phyloP scores from a whole-genome alignment of 2,888 invertebrate genomes.

The Tinea pellionella region DNA sequence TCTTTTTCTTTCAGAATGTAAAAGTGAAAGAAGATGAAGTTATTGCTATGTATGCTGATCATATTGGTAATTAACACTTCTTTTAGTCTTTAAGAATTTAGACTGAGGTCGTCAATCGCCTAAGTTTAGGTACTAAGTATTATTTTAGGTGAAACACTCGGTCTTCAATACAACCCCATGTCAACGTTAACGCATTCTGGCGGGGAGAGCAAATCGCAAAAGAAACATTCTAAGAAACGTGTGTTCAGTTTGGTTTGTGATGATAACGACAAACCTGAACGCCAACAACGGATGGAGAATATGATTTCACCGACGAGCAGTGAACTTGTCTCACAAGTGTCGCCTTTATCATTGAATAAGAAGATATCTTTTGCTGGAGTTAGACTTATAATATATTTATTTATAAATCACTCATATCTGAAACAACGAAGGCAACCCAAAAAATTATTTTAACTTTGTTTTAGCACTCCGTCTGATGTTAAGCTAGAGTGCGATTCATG shows the following conservation, averaged over 20 bases:
- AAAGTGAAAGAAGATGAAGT: constrained; percentile 38
- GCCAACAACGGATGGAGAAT: not conserved
- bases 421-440: no score
- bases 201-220: constrained; percentile 17
- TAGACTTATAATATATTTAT: not conserved
- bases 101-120: no score
- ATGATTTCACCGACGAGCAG: not conserved
- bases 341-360: not conserved
- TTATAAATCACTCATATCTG: no score
- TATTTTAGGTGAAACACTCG: constrained; percentile 23
- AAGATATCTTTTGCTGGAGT: constrained; percentile 8
- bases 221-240: not conserved
- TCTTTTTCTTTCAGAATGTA: constrained; percentile 30
- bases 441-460: no score
- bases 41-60: constrained; percentile 30
- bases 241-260: not conserved
- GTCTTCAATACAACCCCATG: constrained; percentile 37
- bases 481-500: no score
- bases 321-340: not conserved
- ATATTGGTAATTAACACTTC: not conserved
- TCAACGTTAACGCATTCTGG: constrained; percentile 36
- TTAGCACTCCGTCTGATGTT: no score
- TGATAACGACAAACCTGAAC: not conserved
- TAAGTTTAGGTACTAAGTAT: no score
- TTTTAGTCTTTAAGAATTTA: not conserved